Base-by-base conservation (phyloP, 1,140 invertebrate genomes). In the Tetranychus cinnabarinus region DNA sequence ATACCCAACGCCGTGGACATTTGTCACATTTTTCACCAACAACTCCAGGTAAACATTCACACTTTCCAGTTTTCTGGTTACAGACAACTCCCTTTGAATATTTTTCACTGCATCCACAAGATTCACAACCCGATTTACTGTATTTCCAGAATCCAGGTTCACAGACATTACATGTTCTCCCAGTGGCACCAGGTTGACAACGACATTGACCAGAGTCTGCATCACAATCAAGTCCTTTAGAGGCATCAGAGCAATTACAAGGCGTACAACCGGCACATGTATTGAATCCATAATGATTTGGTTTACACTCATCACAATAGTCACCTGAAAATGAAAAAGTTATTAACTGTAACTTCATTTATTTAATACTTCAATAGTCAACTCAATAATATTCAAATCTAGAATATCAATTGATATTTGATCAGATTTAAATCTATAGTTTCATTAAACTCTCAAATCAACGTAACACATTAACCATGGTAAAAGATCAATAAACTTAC, bases 41-140 rank as follows among this genome's bases (percentile, higher is more conserved):
- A 1, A 88, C 86, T 69, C 88, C 81, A 37, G 77, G 74, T 69
- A 97, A 98, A 72, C 95, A 99, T 67, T 82, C 82, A 73, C 95
- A 99, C 60, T 82, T 79, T 0, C 89, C 84, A 1, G 81, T 83
- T 42, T 42, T 10, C 5, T 5, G 39, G 39, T 42, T 42, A 42
- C 39, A 42, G 10, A 42, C 10, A 10, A 86, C 82, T 1, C 88
- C 89, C 23, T 23, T 23, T 23, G 23, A 23, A 23, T 23, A 23
- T 23, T 42, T 10, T 6, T 42, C 39, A 42, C 5, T 42, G 39
- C 5, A 6, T 42, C 39, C 39, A 42, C 5, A 10, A 10, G 39
- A 10, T 6, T 42, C 10, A 42, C 39, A 42, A 42, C 10, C 39
- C 39, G 1, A 42, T 42, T 42, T 5, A 42, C 39, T 6, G 10